Conservation (phyloP, 2,888 invertebrate genomes). For the Tiliacea aurago region DNA sequence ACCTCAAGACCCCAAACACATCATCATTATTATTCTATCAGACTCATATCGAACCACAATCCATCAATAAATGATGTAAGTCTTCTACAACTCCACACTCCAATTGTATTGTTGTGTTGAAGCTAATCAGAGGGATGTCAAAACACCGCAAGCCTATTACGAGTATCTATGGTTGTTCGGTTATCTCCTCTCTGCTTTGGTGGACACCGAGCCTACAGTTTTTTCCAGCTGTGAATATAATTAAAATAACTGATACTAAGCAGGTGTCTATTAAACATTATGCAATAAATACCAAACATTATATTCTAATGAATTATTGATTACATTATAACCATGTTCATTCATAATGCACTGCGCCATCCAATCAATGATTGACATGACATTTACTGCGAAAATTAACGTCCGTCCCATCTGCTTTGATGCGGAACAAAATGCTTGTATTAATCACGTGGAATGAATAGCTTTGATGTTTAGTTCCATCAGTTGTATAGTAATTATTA, state of each 20-base stretch:
- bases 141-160: neutral
- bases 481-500: neutral
- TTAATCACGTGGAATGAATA: conserved; percentile 32
- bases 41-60: too few species aligned
- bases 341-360: conserved; percentile 36
- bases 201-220: too few species aligned
- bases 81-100: too few species aligned
- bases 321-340: conserved; percentile 22
- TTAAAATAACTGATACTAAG: neutral
- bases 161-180: neutral
- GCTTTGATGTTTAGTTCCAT: neutral
- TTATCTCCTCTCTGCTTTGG: neutral
- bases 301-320: conserved; percentile 41
- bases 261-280: neutral
- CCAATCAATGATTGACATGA: conserved; percentile 43
- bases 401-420: conserved; percentile 24
- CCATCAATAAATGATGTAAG: too few species aligned
- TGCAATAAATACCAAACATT: conserved; percentile 13
- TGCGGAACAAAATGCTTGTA: conserved; percentile 37
- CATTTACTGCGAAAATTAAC: conserved; percentile 44
- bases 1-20: too few species aligned
- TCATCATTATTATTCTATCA: too few species aligned
- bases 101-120: neutral
- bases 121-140: neutral
- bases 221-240: neutral